These are phyloP conservation scores for Rafetus swinhoei DNA, from an alignment of 2,113 vertebrate species.

Conservation along the genomic window DNA sequence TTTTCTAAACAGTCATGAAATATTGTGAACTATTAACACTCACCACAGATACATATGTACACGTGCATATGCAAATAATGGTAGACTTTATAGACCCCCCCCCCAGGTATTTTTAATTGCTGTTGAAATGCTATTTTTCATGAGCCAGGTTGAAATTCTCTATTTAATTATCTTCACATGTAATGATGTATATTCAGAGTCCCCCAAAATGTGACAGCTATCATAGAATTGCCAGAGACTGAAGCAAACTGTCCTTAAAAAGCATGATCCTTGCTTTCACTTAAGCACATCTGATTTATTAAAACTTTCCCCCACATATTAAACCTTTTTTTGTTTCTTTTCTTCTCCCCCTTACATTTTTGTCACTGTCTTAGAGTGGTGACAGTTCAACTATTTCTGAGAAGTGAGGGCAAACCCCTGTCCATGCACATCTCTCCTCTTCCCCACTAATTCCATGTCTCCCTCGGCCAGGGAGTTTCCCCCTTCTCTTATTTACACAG, in stretches of 20 bases:
- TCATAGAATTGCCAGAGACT: constrained; percentile 1
- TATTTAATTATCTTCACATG: not conserved
- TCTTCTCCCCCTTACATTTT: not conserved
- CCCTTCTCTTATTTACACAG: too few relatives aligned
- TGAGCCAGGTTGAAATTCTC: not conserved
- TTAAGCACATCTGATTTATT: not conserved
- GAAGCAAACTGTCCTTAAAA: not conserved
- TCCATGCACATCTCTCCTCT: too few relatives aligned
- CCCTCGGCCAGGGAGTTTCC: too few relatives aligned
- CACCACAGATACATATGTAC: not conserved
- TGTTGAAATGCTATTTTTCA: not conserved
- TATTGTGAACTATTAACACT: not conserved
- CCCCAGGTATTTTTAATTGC: not conserved
- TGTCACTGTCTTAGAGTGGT: not conserved
- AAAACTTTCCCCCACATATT: not conserved
- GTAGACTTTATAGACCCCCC: not conserved
- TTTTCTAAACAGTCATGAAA: not conserved
- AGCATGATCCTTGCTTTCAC: not conserved
- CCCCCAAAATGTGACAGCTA: not conserved
- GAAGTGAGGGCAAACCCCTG: too few relatives aligned
- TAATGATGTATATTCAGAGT: not conserved
- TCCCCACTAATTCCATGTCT: too few relatives aligned
- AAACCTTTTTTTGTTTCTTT: not conserved
- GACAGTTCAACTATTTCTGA: too few relatives aligned
- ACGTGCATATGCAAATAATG: not conserved